These are phyloP conservation scores for Alethe castanea DNA, from an alignment of 2,113 vertebrate species.

Conservation along the genomic window DNA sequence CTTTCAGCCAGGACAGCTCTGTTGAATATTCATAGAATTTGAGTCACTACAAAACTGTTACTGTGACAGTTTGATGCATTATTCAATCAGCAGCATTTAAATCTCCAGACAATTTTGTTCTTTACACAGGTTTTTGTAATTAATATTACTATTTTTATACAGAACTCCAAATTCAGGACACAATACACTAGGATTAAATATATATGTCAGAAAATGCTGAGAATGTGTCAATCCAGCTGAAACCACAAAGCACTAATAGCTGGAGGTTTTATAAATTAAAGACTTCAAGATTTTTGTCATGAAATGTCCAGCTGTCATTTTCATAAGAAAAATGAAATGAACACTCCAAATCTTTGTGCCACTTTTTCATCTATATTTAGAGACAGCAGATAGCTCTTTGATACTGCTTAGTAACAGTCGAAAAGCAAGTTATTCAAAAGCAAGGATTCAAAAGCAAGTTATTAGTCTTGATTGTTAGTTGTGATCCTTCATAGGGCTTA, in stretches of 20 bases:
- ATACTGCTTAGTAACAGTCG: background rate
- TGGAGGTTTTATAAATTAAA: background rate
- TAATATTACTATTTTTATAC: background rate
- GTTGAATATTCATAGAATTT: background rate
- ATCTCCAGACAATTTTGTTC: constrained; percentile 1
- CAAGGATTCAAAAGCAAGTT: background rate
- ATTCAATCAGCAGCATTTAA: background rate
- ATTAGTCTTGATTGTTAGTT: background rate
- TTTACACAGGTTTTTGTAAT: background rate
- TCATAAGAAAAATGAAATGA: background rate
- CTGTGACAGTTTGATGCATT: background rate
- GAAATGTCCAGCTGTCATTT: background rate
- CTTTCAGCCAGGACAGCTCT: background rate
- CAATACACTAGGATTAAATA: background rate
- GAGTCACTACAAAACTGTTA: background rate
- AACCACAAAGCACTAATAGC: background rate
- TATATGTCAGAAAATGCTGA: background rate
- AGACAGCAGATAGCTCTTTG: background rate
- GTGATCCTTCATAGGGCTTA: background rate
- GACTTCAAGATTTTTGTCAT: background rate
- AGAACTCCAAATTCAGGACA: background rate
- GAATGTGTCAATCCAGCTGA: background rate
- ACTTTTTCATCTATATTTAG: background rate
- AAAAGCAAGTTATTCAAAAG: background rate
- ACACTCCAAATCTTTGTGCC: background rate